Evolutionary conservation across 2,797 vertebrate genomes (phyloP).

Genomic region (Microctenopoma lineatum): DNA sequence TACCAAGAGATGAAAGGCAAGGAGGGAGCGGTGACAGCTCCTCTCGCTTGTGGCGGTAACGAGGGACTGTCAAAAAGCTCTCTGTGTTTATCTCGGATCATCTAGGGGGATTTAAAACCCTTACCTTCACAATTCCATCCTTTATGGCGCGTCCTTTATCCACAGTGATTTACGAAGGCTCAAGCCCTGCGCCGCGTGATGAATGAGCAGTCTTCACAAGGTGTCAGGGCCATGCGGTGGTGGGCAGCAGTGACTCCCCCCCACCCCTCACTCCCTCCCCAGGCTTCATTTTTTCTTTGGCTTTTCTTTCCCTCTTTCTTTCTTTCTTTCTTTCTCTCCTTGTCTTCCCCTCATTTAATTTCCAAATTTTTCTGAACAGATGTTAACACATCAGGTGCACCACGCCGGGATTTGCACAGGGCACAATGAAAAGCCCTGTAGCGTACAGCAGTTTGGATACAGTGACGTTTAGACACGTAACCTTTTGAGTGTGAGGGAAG

Average conservation of each 20-base stretch:
- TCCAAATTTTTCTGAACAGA: conserved; percentile 57
- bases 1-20: conserved; percentile 80
- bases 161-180: conserved; percentile 82
- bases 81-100: conserved; percentile 85
- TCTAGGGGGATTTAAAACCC: conserved; percentile 83
- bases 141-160: conserved; percentile 82
- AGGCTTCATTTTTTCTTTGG: conserved; percentile 41
- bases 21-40: conserved; percentile 80
- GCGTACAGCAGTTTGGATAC: background rate
- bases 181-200: conserved; percentile 76
- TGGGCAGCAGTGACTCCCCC: conserved; percentile 52
- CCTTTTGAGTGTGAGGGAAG: conserved; percentile 24
- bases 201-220: conserved; percentile 81
- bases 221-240: conserved; percentile 79
- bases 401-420: conserved; percentile 18
- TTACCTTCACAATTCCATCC: conserved; percentile 83
- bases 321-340: conserved; percentile 11
- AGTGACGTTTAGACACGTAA: conserved; percentile 11
- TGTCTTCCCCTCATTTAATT: conserved; percentile 36
- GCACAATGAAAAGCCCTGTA: background rate
- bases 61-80: conserved; percentile 84
- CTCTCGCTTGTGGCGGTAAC: conserved; percentile 74
- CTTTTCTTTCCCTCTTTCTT: conserved; percentile 6
- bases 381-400: conserved; percentile 32
- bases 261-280: background rate